Base-by-base conservation (phyloP, 2,113 vertebrate species). In the Hiodon alosoides region DNA sequence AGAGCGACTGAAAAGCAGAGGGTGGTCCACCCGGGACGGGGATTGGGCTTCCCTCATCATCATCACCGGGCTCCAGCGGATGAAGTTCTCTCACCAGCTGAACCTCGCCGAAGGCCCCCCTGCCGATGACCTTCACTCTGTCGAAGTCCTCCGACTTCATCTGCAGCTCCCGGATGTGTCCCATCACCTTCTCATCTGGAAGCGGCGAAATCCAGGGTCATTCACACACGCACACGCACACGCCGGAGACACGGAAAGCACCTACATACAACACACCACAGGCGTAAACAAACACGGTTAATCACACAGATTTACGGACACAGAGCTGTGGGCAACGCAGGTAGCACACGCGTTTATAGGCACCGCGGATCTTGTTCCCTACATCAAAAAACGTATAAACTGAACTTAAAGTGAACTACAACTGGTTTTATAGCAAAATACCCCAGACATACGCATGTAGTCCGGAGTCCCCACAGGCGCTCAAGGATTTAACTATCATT, bases 131-230 rank as follows among this genome's bases (percentile, higher is more conserved):
- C 89, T 99, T 99, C 52, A 99, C 96, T 81, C 94, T 91, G 79
- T 99, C 97, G 72, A 98, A 99, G 87, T 99, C 97, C 83, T 99
- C 97, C n/a, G 93, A 95, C 85, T 96, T 98, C 96, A 97, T 96
- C 85, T 98, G 97, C 61, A 98, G 89, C 79, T 93, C 92, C 87
- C 94, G 88, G 47, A 95, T 90, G 78, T 95, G 93, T 75, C 86
- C 84, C 81, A 98, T 93, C 79, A 95, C 93, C 82, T 94, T 95
- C 83, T 98, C 96, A 94, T 98, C 97, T 99, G 82, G n/a, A 52
- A 86, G 2, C 11, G 68, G 85, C 9, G 81, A 77, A 83, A 71
- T 7, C 79, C 79, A 78, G 8, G 10, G 17, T 11, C 7, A 52
- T 8, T 46, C 14, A 48, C 67, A 70, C n/a, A 57, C 69, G 14